A percentile compares a stretch with the other conserved stretches of the same genome.
phyloP scores from a whole-genome alignment of 2,113 vertebrate species.

The Neotoma lepida region DNA sequence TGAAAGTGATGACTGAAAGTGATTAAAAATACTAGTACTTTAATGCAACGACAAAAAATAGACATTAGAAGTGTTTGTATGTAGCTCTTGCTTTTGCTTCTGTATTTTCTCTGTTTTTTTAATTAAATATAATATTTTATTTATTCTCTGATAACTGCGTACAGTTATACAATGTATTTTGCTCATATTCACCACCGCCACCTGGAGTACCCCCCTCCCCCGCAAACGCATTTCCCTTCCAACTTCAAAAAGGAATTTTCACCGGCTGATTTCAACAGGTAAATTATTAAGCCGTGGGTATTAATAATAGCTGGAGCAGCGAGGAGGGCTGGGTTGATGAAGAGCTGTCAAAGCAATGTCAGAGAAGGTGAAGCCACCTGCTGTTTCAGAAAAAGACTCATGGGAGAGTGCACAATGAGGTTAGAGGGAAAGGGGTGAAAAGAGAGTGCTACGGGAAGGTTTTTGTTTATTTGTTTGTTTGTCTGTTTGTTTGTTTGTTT shows the following conservation, averaged over 20 bases:
- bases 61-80: not conserved
- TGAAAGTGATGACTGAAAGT: not conserved
- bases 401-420: not conserved
- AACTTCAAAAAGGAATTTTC: not conserved
- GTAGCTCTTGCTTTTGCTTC: not conserved
- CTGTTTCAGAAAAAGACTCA: not conserved
- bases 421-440: not conserved
- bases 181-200: not conserved
- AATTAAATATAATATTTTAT: not conserved
- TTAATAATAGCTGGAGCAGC: not conserved
- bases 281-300: not conserved
- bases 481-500: not conserved
- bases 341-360: not conserved
- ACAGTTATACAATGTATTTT: not conserved
- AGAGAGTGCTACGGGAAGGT: not conserved
- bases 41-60: not conserved
- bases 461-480: not conserved
- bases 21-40: not conserved
- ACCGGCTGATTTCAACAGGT: conserved; percentile 20
- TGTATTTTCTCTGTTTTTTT: not conserved
- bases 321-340: not conserved
- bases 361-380: not conserved
- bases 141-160: not conserved
- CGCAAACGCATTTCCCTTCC: not conserved
- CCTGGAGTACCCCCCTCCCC: not conserved